These are phyloP conservation scores for Ditylenchus weischeri DNA, from an alignment of 2,888 invertebrate species.

Conservation along the genomic window DNA sequence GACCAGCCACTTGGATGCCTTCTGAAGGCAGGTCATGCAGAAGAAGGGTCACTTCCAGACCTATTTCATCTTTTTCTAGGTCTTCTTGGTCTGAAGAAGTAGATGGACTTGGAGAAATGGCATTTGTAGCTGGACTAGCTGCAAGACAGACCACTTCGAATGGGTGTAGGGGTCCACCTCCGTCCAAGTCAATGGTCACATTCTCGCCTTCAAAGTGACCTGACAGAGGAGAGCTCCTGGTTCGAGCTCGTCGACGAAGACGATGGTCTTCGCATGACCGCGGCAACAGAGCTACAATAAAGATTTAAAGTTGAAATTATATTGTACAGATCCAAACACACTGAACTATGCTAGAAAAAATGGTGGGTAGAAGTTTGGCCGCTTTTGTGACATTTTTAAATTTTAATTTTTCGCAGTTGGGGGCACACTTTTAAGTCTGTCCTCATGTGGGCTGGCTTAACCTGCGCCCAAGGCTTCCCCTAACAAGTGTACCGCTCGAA, in stretches of 20 bases:
- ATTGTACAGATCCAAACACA: too few relatives aligned
- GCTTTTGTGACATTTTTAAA: too few relatives aligned
- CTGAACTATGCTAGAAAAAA: too few relatives aligned
- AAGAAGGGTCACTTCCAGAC: conserved; percentile 22
- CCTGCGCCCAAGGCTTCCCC: too few relatives aligned
- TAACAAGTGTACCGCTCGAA: too few relatives aligned
- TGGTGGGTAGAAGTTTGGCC: too few relatives aligned
- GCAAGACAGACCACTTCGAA: conserved; percentile 44
- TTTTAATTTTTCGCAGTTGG: too few relatives aligned
- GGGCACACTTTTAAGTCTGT: too few relatives aligned
- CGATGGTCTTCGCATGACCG: conserved; percentile 53
- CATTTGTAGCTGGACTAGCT: neutral
- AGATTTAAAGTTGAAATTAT: neutral
- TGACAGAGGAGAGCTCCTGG: neutral
- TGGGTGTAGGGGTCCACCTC: conserved; percentile 47
- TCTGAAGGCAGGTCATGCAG: conserved; percentile 17
- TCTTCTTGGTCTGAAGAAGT: conserved; percentile 5
- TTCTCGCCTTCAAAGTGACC: conserved; percentile 24
- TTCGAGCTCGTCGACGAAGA: neutral
- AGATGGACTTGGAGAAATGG: neutral
- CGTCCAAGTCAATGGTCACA: conserved; percentile 55
- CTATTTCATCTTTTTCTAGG: conserved; percentile 9
- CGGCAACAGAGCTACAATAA: conserved; percentile 43
- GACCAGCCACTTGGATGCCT: conserved; percentile 49
- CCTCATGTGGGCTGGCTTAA: too few relatives aligned